Evolutionary conservation across 2,888 invertebrate species (phyloP).

Genomic region (Athalia circularis): DNA sequence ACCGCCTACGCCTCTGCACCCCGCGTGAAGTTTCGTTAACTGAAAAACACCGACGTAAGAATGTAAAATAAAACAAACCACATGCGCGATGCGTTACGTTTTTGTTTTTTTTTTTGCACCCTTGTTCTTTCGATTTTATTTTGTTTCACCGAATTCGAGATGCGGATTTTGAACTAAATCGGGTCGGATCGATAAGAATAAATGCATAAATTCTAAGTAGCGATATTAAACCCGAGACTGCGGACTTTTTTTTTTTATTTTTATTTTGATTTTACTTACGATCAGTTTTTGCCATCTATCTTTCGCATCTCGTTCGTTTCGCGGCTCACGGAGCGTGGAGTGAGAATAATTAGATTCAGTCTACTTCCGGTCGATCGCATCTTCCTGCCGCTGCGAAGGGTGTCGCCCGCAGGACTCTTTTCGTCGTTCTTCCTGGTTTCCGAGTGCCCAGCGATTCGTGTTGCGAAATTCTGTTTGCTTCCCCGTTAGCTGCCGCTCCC

Average conservation of each 20-base stretch:
- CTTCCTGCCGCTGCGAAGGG: slow-evolving; percentile 12
- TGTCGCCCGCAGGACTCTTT: slow-evolving; percentile 18
- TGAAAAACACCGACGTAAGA: not conserved
- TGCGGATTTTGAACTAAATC: too few species aligned
- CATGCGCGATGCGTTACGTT: not conserved
- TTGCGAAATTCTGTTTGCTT: too few species aligned
- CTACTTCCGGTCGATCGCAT: slow-evolving; percentile 30
- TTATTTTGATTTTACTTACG: too few species aligned
- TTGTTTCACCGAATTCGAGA: not conserved
- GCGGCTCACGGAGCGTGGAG: slow-evolving; percentile 6
- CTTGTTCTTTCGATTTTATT: not conserved
- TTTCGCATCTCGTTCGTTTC: slow-evolving; percentile 5
- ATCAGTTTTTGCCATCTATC: not conserved
- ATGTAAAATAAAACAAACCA: slow-evolving; percentile 24
- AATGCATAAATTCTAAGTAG: too few species aligned
- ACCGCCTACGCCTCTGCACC: not conserved
- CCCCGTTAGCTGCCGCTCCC: not conserved
- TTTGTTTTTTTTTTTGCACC: too few species aligned
- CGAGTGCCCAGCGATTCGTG: not conserved
- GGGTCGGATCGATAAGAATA: too few species aligned
- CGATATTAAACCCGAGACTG: too few species aligned
- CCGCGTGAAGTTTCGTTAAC: not conserved
- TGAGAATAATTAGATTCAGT: slow-evolving; percentile 36
- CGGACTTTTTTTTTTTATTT: too few species aligned
- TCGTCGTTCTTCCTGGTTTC: not conserved